Evolutionary conservation across 2,113 vertebrate genomes (phyloP).

Genomic region (Dasyurus viverrinus): DNA sequence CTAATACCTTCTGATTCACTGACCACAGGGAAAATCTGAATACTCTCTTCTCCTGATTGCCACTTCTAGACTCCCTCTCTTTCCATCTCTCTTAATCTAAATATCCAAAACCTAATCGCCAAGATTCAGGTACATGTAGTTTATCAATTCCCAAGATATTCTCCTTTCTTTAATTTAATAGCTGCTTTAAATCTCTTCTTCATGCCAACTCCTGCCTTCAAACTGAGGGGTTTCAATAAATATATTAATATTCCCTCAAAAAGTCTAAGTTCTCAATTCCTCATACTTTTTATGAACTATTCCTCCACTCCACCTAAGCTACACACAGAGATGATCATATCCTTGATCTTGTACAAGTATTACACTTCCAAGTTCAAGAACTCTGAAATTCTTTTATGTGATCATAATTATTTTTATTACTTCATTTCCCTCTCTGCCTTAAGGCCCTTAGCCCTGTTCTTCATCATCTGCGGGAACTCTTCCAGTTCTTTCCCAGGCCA

Average conservation of each 20-base stretch:
- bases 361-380: not conserved
- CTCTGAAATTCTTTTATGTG: not conserved
- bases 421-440: not conserved
- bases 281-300: not conserved
- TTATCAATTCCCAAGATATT: not conserved
- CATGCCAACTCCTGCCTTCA: not conserved
- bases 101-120: not conserved
- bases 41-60: not conserved
- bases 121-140: not conserved
- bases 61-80: not conserved
- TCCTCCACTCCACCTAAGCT: not conserved
- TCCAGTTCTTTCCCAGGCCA: not conserved
- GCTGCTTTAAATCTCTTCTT: not conserved
- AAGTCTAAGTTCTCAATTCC: not conserved
- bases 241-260: not conserved
- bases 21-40: too few relatives aligned
- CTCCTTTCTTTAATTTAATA: not conserved
- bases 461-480: not conserved
- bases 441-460: not conserved
- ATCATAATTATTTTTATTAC: not conserved
- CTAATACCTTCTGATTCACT: too few relatives aligned
- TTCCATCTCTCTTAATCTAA: not conserved
- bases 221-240: not conserved
- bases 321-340: not conserved
- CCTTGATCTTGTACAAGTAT: not conserved